These are phyloP conservation scores for Maccullochella peelii DNA, from an alignment of 2,113 vertebrate genomes.

Conservation along the genomic window DNA sequence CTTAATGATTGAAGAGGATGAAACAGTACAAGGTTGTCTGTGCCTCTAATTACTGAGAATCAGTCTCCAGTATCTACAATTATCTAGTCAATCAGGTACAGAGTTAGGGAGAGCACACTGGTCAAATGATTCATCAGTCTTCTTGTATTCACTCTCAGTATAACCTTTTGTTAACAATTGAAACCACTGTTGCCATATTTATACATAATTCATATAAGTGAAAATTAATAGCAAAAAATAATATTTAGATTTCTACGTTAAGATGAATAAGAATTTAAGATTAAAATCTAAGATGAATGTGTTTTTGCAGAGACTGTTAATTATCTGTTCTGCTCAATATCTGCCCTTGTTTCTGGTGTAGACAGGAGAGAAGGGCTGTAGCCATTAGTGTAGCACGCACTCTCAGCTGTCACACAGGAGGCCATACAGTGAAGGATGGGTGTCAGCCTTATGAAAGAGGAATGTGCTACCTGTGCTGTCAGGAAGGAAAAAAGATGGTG, in stretches of 20 bases:
- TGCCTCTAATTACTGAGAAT: conserved; percentile 30
- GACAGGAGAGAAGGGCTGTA: conserved; percentile 2
- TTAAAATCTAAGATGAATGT: background rate
- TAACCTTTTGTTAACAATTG: background rate
- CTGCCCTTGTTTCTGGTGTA: background rate
- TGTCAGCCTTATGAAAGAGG: conserved; percentile 61
- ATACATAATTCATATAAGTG: background rate
- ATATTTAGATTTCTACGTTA: background rate
- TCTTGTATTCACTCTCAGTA: background rate
- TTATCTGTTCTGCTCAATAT: conserved; percentile 5
- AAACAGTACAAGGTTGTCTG: conserved; percentile 1
- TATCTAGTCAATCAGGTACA: conserved; percentile 19
- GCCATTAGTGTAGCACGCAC: conserved; percentile 6
- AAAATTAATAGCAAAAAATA: no score
- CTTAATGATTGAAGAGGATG: conserved; percentile 13
- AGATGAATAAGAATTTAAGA: background rate
- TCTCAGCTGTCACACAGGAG: conserved; percentile 33
- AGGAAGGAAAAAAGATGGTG: conserved; percentile 34
- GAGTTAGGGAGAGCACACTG: background rate
- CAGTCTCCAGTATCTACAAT: conserved; percentile 13
- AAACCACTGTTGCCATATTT: background rate
- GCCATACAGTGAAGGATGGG: conserved; percentile 40
- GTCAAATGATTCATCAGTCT: background rate
- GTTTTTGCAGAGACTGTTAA: background rate
- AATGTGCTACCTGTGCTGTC: conserved; percentile 50